These are phyloP conservation scores for Coelinius sp. DNA, from an alignment of 2,888 invertebrate species.

Conservation along the genomic window DNA sequence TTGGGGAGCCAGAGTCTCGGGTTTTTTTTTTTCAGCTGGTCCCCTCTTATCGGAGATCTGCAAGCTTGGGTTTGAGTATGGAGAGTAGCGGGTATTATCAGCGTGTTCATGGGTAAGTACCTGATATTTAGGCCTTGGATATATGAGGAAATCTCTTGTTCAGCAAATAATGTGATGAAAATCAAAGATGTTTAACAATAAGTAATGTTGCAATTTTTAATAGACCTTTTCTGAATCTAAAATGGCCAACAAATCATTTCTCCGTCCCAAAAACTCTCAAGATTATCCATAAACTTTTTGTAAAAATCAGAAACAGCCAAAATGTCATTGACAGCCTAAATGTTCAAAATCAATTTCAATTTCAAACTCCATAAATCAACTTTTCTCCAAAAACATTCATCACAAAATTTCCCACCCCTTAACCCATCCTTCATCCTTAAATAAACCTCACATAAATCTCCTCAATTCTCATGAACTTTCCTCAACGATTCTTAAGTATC, in stretches of 20 bases:
- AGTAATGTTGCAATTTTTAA: too few species aligned
- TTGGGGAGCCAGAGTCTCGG: conserved; percentile 42
- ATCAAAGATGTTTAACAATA: too few species aligned
- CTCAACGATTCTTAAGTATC: conserved; percentile 43
- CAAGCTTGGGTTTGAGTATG: conserved; percentile 22
- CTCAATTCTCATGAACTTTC: background rate
- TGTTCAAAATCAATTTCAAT: too few species aligned
- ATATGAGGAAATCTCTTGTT: background rate
- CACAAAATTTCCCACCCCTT: background rate
- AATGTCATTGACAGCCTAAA: too few species aligned
- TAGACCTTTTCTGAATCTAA: too few species aligned
- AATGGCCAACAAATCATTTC: background rate
- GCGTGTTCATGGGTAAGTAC: conserved; percentile 61
- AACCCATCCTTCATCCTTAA: background rate
- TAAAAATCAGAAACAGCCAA: too few species aligned
- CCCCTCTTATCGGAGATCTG: conserved; percentile 36
- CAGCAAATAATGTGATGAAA: background rate
- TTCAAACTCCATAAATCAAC: background rate
- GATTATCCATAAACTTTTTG: background rate
- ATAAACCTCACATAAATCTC: background rate
- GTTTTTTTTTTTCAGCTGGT: background rate
- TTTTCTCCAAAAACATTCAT: background rate
- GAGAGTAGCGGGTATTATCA: conserved; percentile 27
- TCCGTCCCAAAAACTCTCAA: background rate
- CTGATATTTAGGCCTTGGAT: conserved; percentile 55